Conservation (phyloP, 2,797 vertebrate genomes). For the Gymnodraco acuticeps region DNA sequence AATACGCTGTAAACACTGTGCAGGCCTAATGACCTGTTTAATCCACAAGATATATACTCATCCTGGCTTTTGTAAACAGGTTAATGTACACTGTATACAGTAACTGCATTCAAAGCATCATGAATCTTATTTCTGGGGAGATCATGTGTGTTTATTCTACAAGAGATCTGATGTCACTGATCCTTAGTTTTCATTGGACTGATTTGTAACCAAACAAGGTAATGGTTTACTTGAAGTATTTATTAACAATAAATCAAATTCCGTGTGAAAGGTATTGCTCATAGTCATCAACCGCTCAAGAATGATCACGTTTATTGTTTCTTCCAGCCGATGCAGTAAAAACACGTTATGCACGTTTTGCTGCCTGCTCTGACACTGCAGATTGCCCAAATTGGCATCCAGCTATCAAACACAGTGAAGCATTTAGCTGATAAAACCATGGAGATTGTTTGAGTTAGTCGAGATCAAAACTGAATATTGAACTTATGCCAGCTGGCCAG, state of each 20-base stretch:
- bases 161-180: neutral
- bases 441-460: neutral
- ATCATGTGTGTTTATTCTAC: constrained; percentile 13
- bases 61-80: constrained; percentile 10
- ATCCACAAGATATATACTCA: constrained; percentile 13
- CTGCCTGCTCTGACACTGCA: neutral
- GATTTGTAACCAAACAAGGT: neutral
- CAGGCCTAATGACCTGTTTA: neutral
- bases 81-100: neutral
- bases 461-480: neutral
- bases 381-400: neutral
- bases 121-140: neutral
- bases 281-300: neutral
- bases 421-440: neutral
- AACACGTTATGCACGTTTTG: too few species aligned
- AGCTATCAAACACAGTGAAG: neutral
- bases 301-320: neutral
- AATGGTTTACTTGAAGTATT: constrained; percentile 8
- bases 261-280: neutral
- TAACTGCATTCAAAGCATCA: neutral
- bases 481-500: neutral
- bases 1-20: constrained; percentile 13
- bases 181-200: neutral
- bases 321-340: too few species aligned
- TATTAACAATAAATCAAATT: neutral